Evolutionary conservation across 2,888 invertebrate species (phyloP).

Genomic region (Platypus cylindrus): DNA sequence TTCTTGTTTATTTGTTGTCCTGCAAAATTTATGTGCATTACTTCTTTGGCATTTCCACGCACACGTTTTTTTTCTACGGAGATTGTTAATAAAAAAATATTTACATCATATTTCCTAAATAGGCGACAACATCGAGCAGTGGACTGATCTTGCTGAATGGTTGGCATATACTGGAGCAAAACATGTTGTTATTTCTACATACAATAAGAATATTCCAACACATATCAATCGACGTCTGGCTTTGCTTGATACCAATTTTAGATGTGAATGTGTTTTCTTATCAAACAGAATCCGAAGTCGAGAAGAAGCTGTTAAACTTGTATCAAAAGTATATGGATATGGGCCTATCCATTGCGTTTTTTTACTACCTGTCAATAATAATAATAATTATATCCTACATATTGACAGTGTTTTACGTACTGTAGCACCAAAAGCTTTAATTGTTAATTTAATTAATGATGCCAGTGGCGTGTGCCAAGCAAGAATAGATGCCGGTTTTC

Average conservation of each 20-base stretch:
- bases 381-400: conserved; percentile 24
- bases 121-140: no score
- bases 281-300: conserved; percentile 26
- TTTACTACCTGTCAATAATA: conserved; percentile 27
- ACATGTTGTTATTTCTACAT: conserved; percentile 66
- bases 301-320: conserved; percentile 21
- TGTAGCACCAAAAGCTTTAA: conserved; percentile 29
- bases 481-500: conserved; percentile 27
- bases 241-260: conserved; percentile 27
- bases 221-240: conserved; percentile 27
- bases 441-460: conserved; percentile 28
- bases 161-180: conserved; percentile 70
- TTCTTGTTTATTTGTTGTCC: no score
- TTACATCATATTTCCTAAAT: no score
- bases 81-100: no score
- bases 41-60: no score
- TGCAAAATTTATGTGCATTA: no score
- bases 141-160: conserved; percentile 59
- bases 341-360: conserved; percentile 29
- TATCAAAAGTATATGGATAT: conserved; percentile 24
- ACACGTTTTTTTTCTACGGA: no score
- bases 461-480: conserved; percentile 27
- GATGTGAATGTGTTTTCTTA: conserved; percentile 27
- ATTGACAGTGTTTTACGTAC: conserved; percentile 29
- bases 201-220: conserved; percentile 68